A percentile compares a stretch with the other conserved stretches of the same genome.
Evolutionary conservation across 2,113 vertebrate genomes (phyloP).

Genomic region (Nothocercus julius): DNA sequence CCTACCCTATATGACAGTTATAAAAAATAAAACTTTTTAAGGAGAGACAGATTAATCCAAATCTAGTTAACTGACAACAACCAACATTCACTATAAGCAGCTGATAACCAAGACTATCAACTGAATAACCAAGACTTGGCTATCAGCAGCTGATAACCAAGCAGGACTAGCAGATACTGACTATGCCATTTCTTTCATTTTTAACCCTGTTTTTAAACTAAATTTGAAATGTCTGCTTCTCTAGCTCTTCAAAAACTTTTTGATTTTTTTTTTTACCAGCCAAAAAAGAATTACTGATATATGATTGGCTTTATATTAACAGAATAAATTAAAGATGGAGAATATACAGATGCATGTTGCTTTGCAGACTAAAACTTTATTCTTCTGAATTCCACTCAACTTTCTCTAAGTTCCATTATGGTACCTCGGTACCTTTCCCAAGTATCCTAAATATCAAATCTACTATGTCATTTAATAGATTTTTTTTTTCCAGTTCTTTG

Average conservation of each 20-base stretch:
- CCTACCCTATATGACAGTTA: neutral
- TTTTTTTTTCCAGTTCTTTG: neutral
- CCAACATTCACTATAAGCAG: neutral
- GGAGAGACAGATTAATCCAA: neutral
- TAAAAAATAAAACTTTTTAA: neutral
- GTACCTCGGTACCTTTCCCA: slow-evolving; percentile 11
- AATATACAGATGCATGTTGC: neutral
- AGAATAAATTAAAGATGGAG: neutral
- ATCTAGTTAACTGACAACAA: neutral
- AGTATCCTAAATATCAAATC: neutral
- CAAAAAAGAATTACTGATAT: neutral
- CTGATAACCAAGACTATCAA: neutral
- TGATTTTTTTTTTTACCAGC: neutral
- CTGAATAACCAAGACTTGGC: too few relatives aligned
- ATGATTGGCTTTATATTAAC: neutral
- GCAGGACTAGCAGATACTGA: neutral
- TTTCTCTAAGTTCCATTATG: neutral
- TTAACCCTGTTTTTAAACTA: neutral
- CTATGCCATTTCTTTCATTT: neutral
- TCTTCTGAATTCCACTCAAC: slow-evolving; percentile 5
- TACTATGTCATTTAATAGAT: neutral
- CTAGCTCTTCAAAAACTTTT: neutral
- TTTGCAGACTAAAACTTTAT: neutral
- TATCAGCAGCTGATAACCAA: neutral
- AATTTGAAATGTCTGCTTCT: neutral